phyloP scores from a whole-genome alignment of 2,797 vertebrate genomes.

The Hoplostethus atlanticus region DNA sequence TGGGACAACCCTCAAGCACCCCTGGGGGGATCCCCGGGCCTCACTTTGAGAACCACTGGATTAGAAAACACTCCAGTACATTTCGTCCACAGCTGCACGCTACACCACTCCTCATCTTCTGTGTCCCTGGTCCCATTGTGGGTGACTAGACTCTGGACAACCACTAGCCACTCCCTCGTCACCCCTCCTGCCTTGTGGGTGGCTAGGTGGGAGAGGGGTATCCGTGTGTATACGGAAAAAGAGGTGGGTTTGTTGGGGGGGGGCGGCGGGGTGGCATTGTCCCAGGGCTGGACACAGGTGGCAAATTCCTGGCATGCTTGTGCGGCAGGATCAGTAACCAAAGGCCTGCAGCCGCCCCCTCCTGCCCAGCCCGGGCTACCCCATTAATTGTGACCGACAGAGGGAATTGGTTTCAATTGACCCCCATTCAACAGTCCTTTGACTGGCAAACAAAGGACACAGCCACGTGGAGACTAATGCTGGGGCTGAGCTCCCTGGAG shows the following conservation, averaged over 20 bases:
- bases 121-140: slow-evolving; percentile 52
- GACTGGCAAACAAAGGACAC: slow-evolving; percentile 86
- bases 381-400: slow-evolving; percentile 85
- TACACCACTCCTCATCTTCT: slow-evolving; percentile 64
- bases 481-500: slow-evolving; percentile 78
- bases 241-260: slow-evolving; percentile 51
- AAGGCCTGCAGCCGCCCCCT: slow-evolving; percentile 68
- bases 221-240: slow-evolving; percentile 63
- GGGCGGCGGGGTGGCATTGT: slow-evolving; percentile 68
- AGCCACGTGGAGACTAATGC: slow-evolving; percentile 88
- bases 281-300: slow-evolving; percentile 74
- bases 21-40: slow-evolving; percentile 32
- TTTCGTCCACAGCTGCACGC: slow-evolving; percentile 64
- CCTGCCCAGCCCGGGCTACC: slow-evolving; percentile 69
- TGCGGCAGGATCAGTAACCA: slow-evolving; percentile 82
- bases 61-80: slow-evolving; percentile 62
- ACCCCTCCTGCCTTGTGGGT: slow-evolving; percentile 58
- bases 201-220: slow-evolving; percentile 43
- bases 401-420: slow-evolving; percentile 88
- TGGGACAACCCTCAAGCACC: slow-evolving; percentile 7
- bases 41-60: slow-evolving; percentile 60
- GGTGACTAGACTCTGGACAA: slow-evolving; percentile 61
- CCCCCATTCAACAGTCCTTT: slow-evolving; percentile 86
- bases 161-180: slow-evolving; percentile 54
- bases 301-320: slow-evolving; percentile 82